phyloP scores from a whole-genome alignment of 2,888 invertebrate species.

The Lottia scabra region DNA sequence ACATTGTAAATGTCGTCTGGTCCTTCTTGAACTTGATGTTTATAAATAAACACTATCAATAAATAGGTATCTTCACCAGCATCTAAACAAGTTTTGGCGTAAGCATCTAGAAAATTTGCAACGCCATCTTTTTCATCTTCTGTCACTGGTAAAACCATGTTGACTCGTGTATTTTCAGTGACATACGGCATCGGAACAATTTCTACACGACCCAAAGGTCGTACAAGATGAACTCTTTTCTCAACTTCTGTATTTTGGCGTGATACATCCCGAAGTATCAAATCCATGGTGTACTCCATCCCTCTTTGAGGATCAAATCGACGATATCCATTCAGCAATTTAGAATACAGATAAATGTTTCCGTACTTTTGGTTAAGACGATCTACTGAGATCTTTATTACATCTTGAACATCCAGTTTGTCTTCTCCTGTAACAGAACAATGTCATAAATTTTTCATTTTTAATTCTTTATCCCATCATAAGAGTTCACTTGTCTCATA shows the following conservation, averaged over 20 bases:
- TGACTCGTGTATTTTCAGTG: slow-evolving; percentile 89
- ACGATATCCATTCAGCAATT: slow-evolving; percentile 77
- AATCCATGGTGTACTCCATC: slow-evolving; percentile 85
- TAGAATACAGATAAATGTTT: slow-evolving; percentile 68
- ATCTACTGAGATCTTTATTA: slow-evolving; percentile 68
- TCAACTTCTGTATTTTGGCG: slow-evolving; percentile 36
- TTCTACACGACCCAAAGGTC: slow-evolving; percentile 87
- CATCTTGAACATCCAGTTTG: slow-evolving; percentile 77
- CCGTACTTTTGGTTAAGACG: slow-evolving; percentile 53
- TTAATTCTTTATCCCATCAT: too few relatives aligned
- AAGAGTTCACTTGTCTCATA: too few relatives aligned
- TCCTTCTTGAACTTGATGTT: slow-evolving; percentile 25
- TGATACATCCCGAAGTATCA: slow-evolving; percentile 56
- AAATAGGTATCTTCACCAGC: slow-evolving; percentile 84
- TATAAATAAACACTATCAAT: slow-evolving; percentile 77
- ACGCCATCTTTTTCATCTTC: slow-evolving; percentile 72
- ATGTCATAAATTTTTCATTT: too few relatives aligned
- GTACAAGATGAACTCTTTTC: slow-evolving; percentile 81
- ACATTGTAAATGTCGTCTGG: slow-evolving; percentile 74
- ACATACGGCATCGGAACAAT: slow-evolving; percentile 94
- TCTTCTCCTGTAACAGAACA: slow-evolving; percentile 69
- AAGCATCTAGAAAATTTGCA: slow-evolving; percentile 79
- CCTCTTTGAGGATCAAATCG: slow-evolving; percentile 86
- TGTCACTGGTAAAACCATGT: slow-evolving; percentile 80
- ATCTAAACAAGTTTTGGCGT: slow-evolving; percentile 80